These are phyloP conservation scores for Patiria miniata DNA, from an alignment of 35 echinoderm and acorn worm genomes.

Conservation along the genomic window DNA sequence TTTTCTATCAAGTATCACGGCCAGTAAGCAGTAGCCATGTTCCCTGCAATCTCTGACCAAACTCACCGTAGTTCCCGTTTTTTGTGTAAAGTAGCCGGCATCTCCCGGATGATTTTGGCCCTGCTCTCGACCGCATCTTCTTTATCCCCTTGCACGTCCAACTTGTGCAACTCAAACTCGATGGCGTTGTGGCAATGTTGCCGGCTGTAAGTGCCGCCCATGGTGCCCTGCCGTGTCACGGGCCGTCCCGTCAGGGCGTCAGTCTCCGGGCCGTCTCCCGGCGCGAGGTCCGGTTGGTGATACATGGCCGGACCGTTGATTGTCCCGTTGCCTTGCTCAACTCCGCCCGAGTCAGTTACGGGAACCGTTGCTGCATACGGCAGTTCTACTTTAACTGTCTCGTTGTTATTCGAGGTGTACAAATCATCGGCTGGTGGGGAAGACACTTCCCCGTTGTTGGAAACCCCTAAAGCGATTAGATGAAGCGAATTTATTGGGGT, in stretches of 20 bases:
- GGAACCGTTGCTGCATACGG: background rate
- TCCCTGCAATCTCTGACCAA: no score
- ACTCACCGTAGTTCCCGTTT: slow-evolving; percentile 63
- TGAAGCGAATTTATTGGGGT: no score
- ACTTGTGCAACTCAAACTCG: slow-evolving; percentile 63
- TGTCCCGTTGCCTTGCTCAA: background rate
- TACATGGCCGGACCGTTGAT: background rate
- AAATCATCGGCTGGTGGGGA: slow-evolving; percentile 23
- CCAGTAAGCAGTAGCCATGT: no score
- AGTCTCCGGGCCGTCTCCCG: background rate
- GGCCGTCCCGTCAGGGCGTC: slow-evolving; percentile 2
- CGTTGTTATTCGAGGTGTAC: background rate
- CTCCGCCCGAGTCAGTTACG: background rate
- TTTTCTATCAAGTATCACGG: no score
- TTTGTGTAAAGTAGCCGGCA: slow-evolving; percentile 48
- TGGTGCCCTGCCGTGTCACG: slow-evolving; percentile 1
- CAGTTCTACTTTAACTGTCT: background rate
- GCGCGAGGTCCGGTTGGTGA: background rate
- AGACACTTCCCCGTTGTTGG: background rate
- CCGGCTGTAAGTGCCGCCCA: slow-evolving; percentile 24
- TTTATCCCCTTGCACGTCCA: slow-evolving; percentile 28
- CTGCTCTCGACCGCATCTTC: slow-evolving; percentile 49
- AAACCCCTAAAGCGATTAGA: no score
- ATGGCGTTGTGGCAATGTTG: slow-evolving; percentile 54
- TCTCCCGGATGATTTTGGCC: slow-evolving; percentile 46